Base-by-base conservation (phyloP, 1,140 invertebrate genomes). In the Neodiprion pinetum region DNA sequence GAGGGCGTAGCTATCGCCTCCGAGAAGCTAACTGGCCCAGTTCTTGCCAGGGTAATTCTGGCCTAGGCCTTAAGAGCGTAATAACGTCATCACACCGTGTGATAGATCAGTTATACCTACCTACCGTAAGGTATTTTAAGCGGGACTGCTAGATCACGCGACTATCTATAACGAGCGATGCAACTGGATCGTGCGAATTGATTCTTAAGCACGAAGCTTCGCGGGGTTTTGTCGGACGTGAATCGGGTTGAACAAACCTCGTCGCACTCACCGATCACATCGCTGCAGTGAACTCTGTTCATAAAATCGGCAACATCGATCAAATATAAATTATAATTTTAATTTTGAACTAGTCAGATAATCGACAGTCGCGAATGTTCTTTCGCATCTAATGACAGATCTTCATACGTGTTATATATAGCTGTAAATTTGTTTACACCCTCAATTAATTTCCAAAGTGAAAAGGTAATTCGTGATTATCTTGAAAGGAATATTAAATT, bases 11-110 rank as follows among this genome's bases (percentile, higher is more conserved):
- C n/a, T 17, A 17, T 61, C 53, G 11, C 9, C 11, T 48, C 70
- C 50, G 74, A 75, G 40, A 71, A 66, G 47, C 65, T 75, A 21
- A 75, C 74, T 14, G 70, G 70, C n/a, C 70, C 74, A 23, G 68
- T 75, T 17, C 70, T 75, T 9, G 70, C 70, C 61, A 75, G 67
- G 74, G 74, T 75, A 67, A 28, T 65, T 40, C 12, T 11, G 70
- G 61, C 47, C 9, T 61, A 4, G 3, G 53, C n/a, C 53, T 17
- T 17, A 61, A 61, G 9, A 61, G 9, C 40, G 10, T 12, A 72
- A 66, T 48, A 66, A 72, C 50, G 67, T 72, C 50, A 72, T 72
- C 1, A 5, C 61, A 48, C 11, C 48, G 17, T 53, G 70, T 71
- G 70, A 53, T 40, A 40, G 61, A 28, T 72, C 61, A 14, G 10